A percentile compares a stretch with the other conserved stretches of the same genome.
Evolutionary conservation across 2,888 invertebrate genomes (phyloP).

Genomic region (Xestobium rufovillosum): DNA sequence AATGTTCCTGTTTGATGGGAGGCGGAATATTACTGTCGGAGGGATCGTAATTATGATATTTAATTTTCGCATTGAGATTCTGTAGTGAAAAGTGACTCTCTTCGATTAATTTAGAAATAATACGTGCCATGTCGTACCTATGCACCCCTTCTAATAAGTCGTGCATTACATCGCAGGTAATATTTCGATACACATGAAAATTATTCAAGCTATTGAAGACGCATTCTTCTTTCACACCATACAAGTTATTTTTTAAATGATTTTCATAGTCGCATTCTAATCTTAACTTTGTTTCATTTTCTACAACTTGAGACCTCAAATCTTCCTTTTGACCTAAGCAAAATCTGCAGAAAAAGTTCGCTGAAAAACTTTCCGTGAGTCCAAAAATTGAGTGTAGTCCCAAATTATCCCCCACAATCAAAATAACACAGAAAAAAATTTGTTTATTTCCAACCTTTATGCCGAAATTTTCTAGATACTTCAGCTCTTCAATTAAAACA

Average conservation of each 20-base stretch:
- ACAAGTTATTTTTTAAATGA: conserved; percentile 12
- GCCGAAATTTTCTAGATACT: conserved; percentile 13
- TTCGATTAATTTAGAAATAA: too few relatives aligned
- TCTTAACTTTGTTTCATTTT: conserved; percentile 16
- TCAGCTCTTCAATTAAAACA: too few relatives aligned
- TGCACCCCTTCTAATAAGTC: too few relatives aligned
- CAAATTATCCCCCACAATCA: conserved; percentile 19
- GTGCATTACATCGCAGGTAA: too few relatives aligned
- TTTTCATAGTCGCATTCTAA: conserved; percentile 10
- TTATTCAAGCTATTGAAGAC: conserved; percentile 9
- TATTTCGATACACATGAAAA: too few relatives aligned
- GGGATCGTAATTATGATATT: too few relatives aligned
- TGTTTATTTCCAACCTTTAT: conserved; percentile 15
- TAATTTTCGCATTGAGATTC: too few relatives aligned
- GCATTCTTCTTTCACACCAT: conserved; percentile 15
- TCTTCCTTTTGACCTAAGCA: conserved; percentile 18
- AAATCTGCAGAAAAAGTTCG: conserved; percentile 20
- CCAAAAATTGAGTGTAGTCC: conserved; percentile 20
- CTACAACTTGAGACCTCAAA: conserved; percentile 10
- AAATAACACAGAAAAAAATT: conserved; percentile 13
- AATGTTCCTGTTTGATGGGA: too few relatives aligned
- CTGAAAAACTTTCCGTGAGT: conserved; percentile 16
- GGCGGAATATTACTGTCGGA: too few relatives aligned
- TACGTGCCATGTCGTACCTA: too few relatives aligned
- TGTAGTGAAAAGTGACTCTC: too few relatives aligned